Base-by-base conservation (phyloP, 2,797 vertebrate species). In the Arnoldichthys spilopterus region DNA sequence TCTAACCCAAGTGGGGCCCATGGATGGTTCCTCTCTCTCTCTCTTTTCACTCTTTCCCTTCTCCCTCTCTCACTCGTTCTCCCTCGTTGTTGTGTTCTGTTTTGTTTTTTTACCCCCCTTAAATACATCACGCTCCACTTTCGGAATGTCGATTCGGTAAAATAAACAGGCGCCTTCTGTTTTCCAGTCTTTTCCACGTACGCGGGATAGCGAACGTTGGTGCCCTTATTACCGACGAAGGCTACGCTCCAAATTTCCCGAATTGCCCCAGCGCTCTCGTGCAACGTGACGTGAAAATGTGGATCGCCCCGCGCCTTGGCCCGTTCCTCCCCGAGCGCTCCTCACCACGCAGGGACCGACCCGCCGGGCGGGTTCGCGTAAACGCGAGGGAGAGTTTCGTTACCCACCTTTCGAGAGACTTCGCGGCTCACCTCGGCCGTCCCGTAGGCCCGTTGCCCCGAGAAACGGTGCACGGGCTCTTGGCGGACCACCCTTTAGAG, bases 1-100 rank as follows among this genome's bases (percentile, higher is more conserved):
- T 94, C 93, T 87, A 86, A 89, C 86, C 87, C 85, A 87, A 74
- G 84, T 88, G 82, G 74, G 84, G 82, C 85, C 81, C 77, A 69
- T 83, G 86, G 82, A 88, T 82, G 84, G 84, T 86, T 86, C 80
- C 82, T 79, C 84, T 86, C 84, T 85, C 74, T 80, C 18, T 68
- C 76, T 80, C 59, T 56, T 47, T 11, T 30, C 62, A 66, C 11
- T 83, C 62, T 72, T 30, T 84, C 12, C 22, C 62, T 51, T 75
- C 9, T 40, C 67, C 74, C 67, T 59, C 59, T 53, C 13, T 34
- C 73, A 67, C 74, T 78, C 74, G 76, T 62, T 79, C 53, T 69
- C 69, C 77, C 67, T 45, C 34, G 1, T 16, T 66, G 40, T 72
- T 12, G 26, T 54, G 75, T 54, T 47, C 62, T 37, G 6, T 40